Evolutionary conservation across 2,888 invertebrate species (phyloP), one percentile per base, ranked within the genome.

Genomic region (Molanna angustata): DNA sequence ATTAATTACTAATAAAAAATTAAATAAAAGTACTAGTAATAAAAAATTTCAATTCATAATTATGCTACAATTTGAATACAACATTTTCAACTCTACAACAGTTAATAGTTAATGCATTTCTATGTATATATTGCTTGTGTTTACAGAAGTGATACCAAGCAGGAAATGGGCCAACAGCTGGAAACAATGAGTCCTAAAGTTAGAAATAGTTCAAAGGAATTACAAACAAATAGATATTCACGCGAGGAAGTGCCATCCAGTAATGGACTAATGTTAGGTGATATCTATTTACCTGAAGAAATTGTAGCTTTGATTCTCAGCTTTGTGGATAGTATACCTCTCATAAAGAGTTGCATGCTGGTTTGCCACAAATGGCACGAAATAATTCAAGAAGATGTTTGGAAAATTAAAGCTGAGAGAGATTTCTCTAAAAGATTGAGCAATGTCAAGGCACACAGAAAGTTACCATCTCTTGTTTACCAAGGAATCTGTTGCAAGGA

Each of bases 351-450:
- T n/a, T 70, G 71, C 57, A 69, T 72, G 46, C 58, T 71, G 31
- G 80, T 80, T 1, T 80, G 80, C 59, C 73, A 70, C 61, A 66
- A 66, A 33, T 80, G 80, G 80, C 69, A 69, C 49, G 63, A 65
- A 18, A 58, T 79, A 18, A 70, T 78, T 18, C 69, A 70, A 59
- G 68, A 56, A 27, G 66, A 69, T 9, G 65, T 72, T 3, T 73
- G 72, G 72, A 66, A 68, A n/a, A 64, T 67, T 39, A 73, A 71
- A 56, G 67, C 67, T 1, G 66, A 69, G 58, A 50, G 58, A 27
- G 57, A 62, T 13, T 31, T 65, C 11, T 60, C 57, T 3, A 58
- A 59, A 40, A 54, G 57, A 16, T 58, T 70, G 18, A 61, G 64
- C 7, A 62, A 63, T 43, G 47, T 56, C 17, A 62, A 67, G 37